These are phyloP conservation scores for Aethina tumida DNA, from an alignment of 1,140 invertebrate species.

Conservation along the genomic window DNA sequence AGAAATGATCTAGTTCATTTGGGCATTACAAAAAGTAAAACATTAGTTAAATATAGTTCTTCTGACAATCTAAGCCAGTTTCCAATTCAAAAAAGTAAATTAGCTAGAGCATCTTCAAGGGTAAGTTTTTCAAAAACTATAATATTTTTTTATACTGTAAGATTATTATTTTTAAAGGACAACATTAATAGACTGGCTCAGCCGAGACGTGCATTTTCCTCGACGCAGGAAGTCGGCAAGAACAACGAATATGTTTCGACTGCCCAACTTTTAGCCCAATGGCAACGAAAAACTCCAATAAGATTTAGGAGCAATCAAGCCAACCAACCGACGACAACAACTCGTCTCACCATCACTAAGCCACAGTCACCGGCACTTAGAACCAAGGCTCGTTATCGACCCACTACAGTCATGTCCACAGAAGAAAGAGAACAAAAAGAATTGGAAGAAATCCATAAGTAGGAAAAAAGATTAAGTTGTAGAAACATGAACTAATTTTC, in stretches of 20 bases:
- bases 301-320: constrained; percentile 34
- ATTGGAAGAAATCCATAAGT: constrained; percentile 32
- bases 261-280: constrained; percentile 38
- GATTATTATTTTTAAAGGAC: too few species aligned
- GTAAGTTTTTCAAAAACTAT: too few species aligned
- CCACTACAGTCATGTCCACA: constrained; percentile 23
- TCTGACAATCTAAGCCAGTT: too few species aligned
- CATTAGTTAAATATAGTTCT: too few species aligned
- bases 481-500: constrained; percentile 7
- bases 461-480: constrained; percentile 9
- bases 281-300: constrained; percentile 37
- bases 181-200: constrained; percentile 17
- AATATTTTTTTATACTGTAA: too few species aligned
- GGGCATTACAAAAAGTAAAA: too few species aligned
- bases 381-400: constrained; percentile 33
- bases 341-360: constrained; percentile 15
- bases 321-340: not conserved
- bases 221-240: constrained; percentile 13
- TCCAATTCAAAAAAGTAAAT: too few species aligned
- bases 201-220: constrained; percentile 17
- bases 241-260: constrained; percentile 33
- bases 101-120: too few species aligned
- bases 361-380: constrained; percentile 37
- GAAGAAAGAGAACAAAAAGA: constrained; percentile 33
- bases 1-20: too few species aligned